Base-by-base conservation (phyloP, 2,888 invertebrate species). In the Campoplex nolae region DNA sequence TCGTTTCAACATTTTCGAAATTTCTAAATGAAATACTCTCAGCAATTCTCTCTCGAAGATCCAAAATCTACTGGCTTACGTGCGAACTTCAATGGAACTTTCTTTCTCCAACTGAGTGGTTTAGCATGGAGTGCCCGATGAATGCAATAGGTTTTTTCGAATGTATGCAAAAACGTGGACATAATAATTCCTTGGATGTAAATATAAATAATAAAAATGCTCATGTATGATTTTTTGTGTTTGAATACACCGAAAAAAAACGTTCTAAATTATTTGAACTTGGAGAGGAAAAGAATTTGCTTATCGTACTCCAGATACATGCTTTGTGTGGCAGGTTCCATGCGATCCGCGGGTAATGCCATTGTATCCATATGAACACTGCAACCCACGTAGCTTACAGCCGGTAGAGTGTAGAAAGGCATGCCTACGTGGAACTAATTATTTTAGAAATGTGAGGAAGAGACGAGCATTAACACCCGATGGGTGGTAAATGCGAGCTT, bases 401-500 rank as follows among this genome's bases (percentile, higher is more conserved):
- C 18, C 18, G 9, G 35, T 16, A 32, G n/a, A 62, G 38, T 48
- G n/a, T 48, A 48, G n/a, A 56, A 56, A n/a, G 76, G 76, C 38
- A 75, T 75, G 75, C 70, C 35, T 42, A 80, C 71, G 38, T 80
- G 71, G 75, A 86, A 86, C 80, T 83, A 86, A 86, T 80, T 83
- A 83, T 86, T 86, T 83, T 67, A 79, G 65, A 84, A 83, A 77
- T 77, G 65, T 87, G 87, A 83, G 85, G 82, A 86, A 89, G 90
- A 89, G 90, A 92, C 90, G 81, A 82, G 67, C 58, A 70, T 76
- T 65, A 76, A 76, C 65, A 16, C 58, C 45, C 68, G 16, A 62
- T 45, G 77, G 77, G 48, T 28, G 67, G 71, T 71, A 6, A 32
- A 70, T 28, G 38, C 58, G 45, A 70, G 79, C 70, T 79, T 79